Evolutionary conservation across 2,797 vertebrate species (phyloP).

Genomic region (Gymnocypris eckloni): DNA sequence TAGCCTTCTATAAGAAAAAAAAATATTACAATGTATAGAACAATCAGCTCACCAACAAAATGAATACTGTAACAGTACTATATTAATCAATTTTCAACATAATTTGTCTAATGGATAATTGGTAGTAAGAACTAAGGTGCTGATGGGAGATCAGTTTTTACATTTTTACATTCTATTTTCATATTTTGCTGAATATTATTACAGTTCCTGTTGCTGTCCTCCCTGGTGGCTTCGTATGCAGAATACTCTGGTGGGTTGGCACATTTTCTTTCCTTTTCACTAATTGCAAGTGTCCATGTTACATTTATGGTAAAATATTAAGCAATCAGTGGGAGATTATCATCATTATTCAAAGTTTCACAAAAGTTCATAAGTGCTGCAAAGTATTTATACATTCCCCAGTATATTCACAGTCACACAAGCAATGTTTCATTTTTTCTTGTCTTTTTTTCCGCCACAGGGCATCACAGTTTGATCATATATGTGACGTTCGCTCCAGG

Average conservation of each 20-base stretch:
- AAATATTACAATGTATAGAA: not conserved
- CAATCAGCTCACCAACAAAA: not conserved
- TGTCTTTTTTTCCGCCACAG: not conserved
- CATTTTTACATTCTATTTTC: not conserved
- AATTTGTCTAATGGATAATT: not conserved
- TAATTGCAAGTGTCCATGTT: not conserved
- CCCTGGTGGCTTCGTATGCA: not conserved
- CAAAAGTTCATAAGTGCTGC: not conserved
- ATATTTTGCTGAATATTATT: not conserved
- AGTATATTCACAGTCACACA: not conserved
- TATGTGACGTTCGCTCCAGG: conserved; percentile 37
- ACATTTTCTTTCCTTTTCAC: not conserved
- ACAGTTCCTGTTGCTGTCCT: conserved; percentile 1
- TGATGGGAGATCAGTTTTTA: not conserved
- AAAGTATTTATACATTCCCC: not conserved
- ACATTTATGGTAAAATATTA: not conserved
- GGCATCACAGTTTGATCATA: conserved; percentile 48
- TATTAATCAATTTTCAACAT: not conserved
- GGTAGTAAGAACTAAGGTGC: not conserved
- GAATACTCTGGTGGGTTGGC: not conserved
- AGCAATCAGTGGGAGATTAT: not conserved
- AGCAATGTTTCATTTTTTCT: not conserved
- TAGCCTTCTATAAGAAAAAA: too few relatives aligned
- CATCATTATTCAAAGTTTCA: not conserved
- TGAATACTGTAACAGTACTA: not conserved